Base-by-base conservation (phyloP, 2,797 vertebrate genomes). In the Enteromius trimaculatus region DNA sequence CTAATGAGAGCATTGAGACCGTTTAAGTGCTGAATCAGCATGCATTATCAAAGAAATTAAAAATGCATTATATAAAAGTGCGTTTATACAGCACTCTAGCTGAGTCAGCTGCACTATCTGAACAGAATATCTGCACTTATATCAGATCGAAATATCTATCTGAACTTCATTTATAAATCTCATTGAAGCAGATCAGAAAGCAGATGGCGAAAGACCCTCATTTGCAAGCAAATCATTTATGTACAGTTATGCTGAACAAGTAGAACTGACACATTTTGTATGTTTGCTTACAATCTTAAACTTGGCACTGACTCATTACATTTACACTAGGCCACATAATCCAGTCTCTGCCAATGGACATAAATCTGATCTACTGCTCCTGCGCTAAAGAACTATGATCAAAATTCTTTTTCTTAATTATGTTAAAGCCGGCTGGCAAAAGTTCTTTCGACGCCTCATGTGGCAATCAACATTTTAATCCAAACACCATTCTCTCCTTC, bases 51-150 rank as follows among this genome's bases (percentile, higher is more conserved):
- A 58, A 39, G 42, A 9, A 37, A 55, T 82, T n/a, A 29, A 81
- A 82, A 77, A 72, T n/a, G 72, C 81, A 60, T 55, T 37, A 37
- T 42, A 70, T 21, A 21, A 42, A 58, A 58, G 31, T 69, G 64
- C 16, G 4, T 55, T 79, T 29, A 79, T 34, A 80, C 34, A 80
- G 49, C 49, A 70, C 51, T 42, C 37, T 21, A 80, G 78, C 13
- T 1, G 64, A 58, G 51, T 44, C 68, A 13, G 53, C 23, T 42
- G 37, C 47, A 80, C 55, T 80, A 55, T 69, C 49, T 6, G 16
- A 80, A 17, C n/a, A 69, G 42, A 42, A 58, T n/a, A 70, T 80
- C 58, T 37, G 37, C 6, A 37, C 37, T 37, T 37, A 6, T 1
- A 37, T 37, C 37, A 37, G 37, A 37, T 37, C 5, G 34, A 37